Evolutionary conservation across 2,888 invertebrate species (phyloP), one percentile per base, ranked within the genome.

Genomic region (Dryococelus australis): DNA sequence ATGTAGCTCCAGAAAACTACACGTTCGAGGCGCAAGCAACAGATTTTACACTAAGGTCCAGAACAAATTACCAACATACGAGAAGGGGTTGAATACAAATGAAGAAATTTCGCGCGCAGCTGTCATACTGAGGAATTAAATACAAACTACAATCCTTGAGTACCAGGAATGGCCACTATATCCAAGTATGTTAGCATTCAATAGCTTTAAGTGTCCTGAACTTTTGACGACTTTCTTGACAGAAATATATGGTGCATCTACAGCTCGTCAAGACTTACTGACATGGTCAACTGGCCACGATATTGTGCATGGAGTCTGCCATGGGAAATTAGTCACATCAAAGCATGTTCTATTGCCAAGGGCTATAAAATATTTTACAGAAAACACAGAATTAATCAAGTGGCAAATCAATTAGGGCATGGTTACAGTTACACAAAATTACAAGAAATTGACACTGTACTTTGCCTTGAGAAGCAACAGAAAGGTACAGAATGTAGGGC

Each of bases 401-500:
- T 79, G 79, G 8, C 79, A 79, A 79, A 79, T 79, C 8, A 26
- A 79, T 79, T 79, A 79, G 79, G 79, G 27, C 79, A 79, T 79
- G 79, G 79, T 9, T 79, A 16, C 79, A 79, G 20, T 27, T 26
- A 79, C 79, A 79, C 79, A 79, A 79, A 79, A 79, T 79, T 79
- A 79, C 79, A 79, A 79, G 24, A 79, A 79, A 79, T 79, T 79
- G 79, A 79, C 79, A 79, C 79, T 24, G 79, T 16, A 79, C 20
- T 79, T 8, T 79, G 9, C 79, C 79, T 79, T 16, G 79, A 79
- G 79, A 79, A 27, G 20, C 79, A 79, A 79, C 24, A 79, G 79
- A 79, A 79, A 6, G 79, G 6, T 79, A 79, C 79, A 24, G 47
- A 79, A 79, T 79, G 79, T 79, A 79, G 20, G 27, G 79, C 16